Conservation (phyloP, 92 coral and sea anemone species). For the Heliopora coerulea region DNA sequence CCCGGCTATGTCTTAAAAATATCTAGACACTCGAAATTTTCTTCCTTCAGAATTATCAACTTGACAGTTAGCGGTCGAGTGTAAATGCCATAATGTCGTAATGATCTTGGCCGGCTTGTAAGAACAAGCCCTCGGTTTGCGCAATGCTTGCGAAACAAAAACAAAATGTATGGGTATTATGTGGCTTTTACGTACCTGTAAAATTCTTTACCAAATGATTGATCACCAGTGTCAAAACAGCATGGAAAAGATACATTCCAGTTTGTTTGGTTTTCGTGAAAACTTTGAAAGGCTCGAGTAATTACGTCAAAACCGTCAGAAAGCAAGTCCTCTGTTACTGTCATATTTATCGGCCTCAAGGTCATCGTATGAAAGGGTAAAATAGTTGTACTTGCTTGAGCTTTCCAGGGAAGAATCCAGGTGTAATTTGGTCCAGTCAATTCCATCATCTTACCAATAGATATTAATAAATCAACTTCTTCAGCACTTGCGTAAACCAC, state of each 20-base stretch:
- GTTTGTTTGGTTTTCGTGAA: background rate
- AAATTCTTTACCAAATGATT: conserved; percentile 12
- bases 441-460: conserved; percentile 26
- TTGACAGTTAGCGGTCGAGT: too few species aligned
- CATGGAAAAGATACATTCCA: background rate
- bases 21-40: too few species aligned
- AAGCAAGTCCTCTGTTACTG: background rate
- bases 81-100: too few species aligned
- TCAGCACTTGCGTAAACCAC: conserved; percentile 6
- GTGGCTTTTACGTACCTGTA: conserved; percentile 3
- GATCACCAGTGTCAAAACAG: conserved; percentile 10
- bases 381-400: background rate
- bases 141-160: too few species aligned
- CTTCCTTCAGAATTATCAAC: too few species aligned
- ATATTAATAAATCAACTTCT: background rate
- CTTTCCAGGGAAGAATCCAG: conserved; percentile 26
- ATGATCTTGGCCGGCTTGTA: too few species aligned
- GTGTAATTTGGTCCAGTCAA: conserved; percentile 22
- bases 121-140: too few species aligned
- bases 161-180: background rate
- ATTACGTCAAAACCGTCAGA: conserved; percentile 18
- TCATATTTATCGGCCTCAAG: conserved; percentile 2
- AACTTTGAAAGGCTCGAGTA: background rate
- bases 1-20: too few species aligned
- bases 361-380: conserved; percentile 2